Base-by-base conservation (phyloP, 2,888 invertebrate genomes). In the Bibio marci region DNA sequence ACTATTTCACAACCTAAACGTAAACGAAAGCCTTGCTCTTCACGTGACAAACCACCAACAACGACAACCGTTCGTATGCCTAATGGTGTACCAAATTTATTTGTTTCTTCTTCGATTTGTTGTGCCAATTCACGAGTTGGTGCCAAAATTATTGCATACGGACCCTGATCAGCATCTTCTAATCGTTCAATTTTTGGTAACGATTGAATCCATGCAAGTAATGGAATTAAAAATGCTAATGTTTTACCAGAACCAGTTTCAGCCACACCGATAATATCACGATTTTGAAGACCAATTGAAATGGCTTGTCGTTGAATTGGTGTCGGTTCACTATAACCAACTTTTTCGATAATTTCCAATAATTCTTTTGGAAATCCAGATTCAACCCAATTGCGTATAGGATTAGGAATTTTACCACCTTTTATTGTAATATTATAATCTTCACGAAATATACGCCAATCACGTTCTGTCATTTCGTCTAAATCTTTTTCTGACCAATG, bases 231-330 rank as follows among this genome's bases (percentile, higher is more conserved):
- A 63, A 98, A 99, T 5, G 98, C 98, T 30, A 95, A 69, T 0
- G 98, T 99, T 70, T 99, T 99, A 61, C 98, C 98, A 35, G 90
- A 90, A 54, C 98, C 98, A 43, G 98, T 98, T 66, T 98, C 98
- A 32, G 98, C 97, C 13, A 98, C 95, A 58, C 98, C 98, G 55
- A 99, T 99, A 49, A 99, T 95, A 57, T 99, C 88, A 37, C 88
- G 69, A 59, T 90, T 90, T 59, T 88, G 82, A 52, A 86, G 64
- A 28, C 98, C 98, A 59, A 99, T 98, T 0, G 98, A 97, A 56
- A 99, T 99, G 40, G 98, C 98, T 64, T 98, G 97, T 43, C 97
- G 69, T 63, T 99, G 98, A 65, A 99, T 99, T 3, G 98, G 98
- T 1, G 98, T 97, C 1, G 98, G 92, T 53, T 98, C 98, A 62